Evolutionary conservation across 2,113 vertebrate genomes (phyloP).

Genomic region (Hyperopisus bebe): DNA sequence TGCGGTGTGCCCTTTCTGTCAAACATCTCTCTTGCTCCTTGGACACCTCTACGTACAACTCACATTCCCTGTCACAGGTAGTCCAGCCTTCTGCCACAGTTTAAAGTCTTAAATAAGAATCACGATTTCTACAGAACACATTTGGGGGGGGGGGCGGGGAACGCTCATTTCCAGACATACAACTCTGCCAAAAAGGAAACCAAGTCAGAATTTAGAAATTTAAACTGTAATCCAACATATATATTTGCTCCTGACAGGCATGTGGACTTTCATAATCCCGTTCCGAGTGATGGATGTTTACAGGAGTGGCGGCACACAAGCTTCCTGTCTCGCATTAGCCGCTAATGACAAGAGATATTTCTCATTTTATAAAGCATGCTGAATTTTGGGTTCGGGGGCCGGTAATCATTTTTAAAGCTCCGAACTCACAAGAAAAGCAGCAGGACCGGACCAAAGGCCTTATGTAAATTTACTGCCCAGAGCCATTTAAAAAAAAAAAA

Average conservation of each 20-base stretch:
- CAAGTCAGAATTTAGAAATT: conserved; percentile 34
- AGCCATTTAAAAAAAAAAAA: background rate
- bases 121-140: conserved; percentile 10
- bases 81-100: conserved; percentile 42
- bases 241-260: conserved; percentile 30
- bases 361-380: conserved; percentile 17
- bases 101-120: conserved; percentile 43
- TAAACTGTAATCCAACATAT: conserved; percentile 30
- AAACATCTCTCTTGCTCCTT: background rate
- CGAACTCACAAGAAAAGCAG: background rate
- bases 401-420: background rate
- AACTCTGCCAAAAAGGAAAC: conserved; percentile 45
- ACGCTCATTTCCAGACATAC: conserved; percentile 47
- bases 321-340: conserved; percentile 24
- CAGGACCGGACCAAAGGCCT: background rate
- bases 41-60: background rate
- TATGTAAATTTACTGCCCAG: background rate
- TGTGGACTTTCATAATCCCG: conserved; percentile 39
- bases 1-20: background rate
- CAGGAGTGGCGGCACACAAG: background rate
- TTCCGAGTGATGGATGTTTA: conserved; percentile 26
- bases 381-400: background rate
- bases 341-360: conserved; percentile 20
- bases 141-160: background rate
- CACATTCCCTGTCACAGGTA: conserved; percentile 51